These are phyloP conservation scores for Agrochola macilenta DNA, from an alignment of 2,888 invertebrate genomes.

Conservation along the genomic window DNA sequence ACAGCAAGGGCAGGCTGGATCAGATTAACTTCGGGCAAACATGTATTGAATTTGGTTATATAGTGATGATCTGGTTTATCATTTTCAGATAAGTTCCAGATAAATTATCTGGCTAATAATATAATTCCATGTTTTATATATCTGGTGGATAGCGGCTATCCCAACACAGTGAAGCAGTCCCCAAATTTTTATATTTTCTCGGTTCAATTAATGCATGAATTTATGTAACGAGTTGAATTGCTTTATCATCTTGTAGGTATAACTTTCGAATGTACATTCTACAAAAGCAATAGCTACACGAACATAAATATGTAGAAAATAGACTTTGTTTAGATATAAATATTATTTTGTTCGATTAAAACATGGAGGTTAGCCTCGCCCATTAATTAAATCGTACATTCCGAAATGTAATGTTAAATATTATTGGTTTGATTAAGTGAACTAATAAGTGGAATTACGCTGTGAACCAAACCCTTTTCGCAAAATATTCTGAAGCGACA, in stretches of 20 bases:
- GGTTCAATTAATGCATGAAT: too few species aligned
- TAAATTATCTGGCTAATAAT: too few species aligned
- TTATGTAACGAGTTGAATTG: too few species aligned
- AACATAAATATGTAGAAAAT: constrained; percentile 26
- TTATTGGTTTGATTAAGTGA: constrained; percentile 53
- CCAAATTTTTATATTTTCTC: too few species aligned
- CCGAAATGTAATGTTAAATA: constrained; percentile 50
- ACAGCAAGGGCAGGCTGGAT: too few species aligned
- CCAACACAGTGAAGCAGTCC: too few species aligned
- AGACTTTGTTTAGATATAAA: constrained; percentile 37
- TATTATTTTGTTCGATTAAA: constrained; percentile 53
- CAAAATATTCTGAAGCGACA: constrained; percentile 13
- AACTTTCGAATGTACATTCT: constrained; percentile 8
- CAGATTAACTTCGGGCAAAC: too few species aligned
- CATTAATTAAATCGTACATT: constrained; percentile 57
- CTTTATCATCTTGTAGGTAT: not conserved
- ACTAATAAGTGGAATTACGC: constrained; percentile 38
- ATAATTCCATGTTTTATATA: too few species aligned
- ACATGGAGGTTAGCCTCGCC: constrained; percentile 50
- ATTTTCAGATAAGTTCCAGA: too few species aligned
- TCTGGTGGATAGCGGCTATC: too few species aligned
- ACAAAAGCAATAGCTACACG: not conserved
- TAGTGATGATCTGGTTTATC: too few species aligned
- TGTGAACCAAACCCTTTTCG: constrained; percentile 17
- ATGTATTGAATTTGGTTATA: too few species aligned